These are phyloP conservation scores for Apostichopus parvimensis DNA, from an alignment of 35 echinoderm and acorn worm genomes.

Conservation along the genomic window DNA sequence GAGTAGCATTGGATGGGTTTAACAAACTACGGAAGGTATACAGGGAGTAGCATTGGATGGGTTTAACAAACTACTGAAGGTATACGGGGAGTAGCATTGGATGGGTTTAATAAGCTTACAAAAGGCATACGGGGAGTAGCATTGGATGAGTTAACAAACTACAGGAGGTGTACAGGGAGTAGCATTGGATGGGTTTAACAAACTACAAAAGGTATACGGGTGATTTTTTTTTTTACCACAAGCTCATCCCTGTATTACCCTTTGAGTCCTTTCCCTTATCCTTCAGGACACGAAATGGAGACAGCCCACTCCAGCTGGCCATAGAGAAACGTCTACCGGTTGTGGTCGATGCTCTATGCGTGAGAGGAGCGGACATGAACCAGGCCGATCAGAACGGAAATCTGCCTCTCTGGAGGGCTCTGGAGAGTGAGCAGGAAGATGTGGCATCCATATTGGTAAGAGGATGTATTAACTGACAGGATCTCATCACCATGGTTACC, in stretches of 20 bases:
- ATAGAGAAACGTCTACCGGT: constrained; percentile 88
- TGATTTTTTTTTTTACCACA: too few relatives aligned
- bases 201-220: not conserved
- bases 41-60: too few relatives aligned
- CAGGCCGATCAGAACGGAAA: constrained; percentile 84
- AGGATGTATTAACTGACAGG: not conserved
- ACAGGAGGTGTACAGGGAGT: too few relatives aligned
- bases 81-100: too few relatives aligned
- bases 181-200: too few relatives aligned
- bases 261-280: not conserved
- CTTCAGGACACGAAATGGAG: constrained; percentile 71
- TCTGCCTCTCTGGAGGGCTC: constrained; percentile 89
- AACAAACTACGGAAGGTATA: too few relatives aligned
- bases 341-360: constrained; percentile 96
- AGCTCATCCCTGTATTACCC: too few relatives aligned
- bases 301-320: constrained; percentile 89
- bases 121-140: too few relatives aligned
- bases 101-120: too few relatives aligned
- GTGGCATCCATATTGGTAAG: constrained; percentile 93
- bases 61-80: too few relatives aligned
- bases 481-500: not conserved
- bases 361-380: constrained; percentile 98
- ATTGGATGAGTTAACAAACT: too few relatives aligned
- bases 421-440: constrained; percentile 94
- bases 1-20: too few relatives aligned